phyloP scores from a whole-genome alignment of 2,888 invertebrate genomes.

The Synergus itoensis region DNA sequence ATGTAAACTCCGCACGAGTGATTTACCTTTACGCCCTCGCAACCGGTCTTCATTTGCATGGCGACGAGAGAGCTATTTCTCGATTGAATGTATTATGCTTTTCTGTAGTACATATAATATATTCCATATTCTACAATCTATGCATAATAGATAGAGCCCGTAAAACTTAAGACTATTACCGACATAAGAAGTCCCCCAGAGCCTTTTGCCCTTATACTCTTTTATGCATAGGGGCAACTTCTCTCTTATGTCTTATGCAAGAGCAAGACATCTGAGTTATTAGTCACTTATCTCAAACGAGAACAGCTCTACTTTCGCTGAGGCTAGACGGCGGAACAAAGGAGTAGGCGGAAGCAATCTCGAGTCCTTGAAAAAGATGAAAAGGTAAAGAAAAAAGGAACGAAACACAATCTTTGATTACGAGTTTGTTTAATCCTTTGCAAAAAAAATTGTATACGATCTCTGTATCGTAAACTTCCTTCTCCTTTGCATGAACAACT shows the following conservation, averaged over 20 bases:
- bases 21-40: conserved; percentile 25
- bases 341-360: conserved; percentile 24
- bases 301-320: conserved; percentile 17
- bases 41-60: conserved; percentile 32
- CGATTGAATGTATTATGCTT: not conserved
- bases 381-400: not conserved
- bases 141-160: not conserved
- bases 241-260: not conserved
- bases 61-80: conserved; percentile 17
- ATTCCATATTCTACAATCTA: not conserved
- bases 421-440: not conserved
- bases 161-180: not conserved
- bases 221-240: not conserved
- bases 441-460: conserved; percentile 1
- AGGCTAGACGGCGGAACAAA: not conserved
- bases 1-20: not conserved
- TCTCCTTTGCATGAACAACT: conserved; percentile 38
- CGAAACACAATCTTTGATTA: conserved; percentile 5
- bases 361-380: not conserved
- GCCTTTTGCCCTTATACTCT: not conserved
- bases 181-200: not conserved
- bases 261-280: not conserved
- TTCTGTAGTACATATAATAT: not conserved
- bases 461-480: conserved; percentile 35
- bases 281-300: conserved; percentile 19